Base-by-base conservation (phyloP, 2,888 invertebrate species). In the Taphrorychus bicolor region DNA sequence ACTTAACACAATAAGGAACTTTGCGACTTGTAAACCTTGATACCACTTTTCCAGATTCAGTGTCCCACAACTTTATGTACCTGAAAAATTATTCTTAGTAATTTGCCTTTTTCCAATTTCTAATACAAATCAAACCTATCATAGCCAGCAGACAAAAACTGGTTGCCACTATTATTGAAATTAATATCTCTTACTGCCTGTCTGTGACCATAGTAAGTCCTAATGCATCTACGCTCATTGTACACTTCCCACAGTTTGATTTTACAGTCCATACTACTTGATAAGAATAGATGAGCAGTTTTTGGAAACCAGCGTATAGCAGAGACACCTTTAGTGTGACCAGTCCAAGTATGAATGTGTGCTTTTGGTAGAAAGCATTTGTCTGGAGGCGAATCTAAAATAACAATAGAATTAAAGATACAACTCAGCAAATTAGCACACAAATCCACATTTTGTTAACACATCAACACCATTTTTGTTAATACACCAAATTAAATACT, bases 181-280 rank as follows among this genome's bases (percentile, higher is more conserved):
- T 93, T 93, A 72, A 97, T 88, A 79, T 99, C 99, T 61, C 97
- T 85, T 7, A 99, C 98, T 0, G 98, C 98, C 83, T 98, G 97
- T 60, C 95, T 87, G 83, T 99, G 99, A 0, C 99, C 99, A 76
- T 92, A 91, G 82, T 97, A 99, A 0, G 98, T 98, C 59, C 97
- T 86, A 24, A 98, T 86, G 77, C 97, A 96, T 57, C 97, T 88
- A 52, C 97, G 86, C 48, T 95, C 94, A 70, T 97, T 96, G 81
- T 97, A 99, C 0, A 98, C 98, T 82, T 99, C 98, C 98, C 98
- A 99, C 23, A 99, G 85, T 87, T 99, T 98, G 59, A 98, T 94
- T 73, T 97, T 89, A 74, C 92, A 92, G 82, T 99, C 99, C 98
- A 99, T 97, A 73, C 97, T 94, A 58, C 93, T 94, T 0, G 98